Evolutionary conservation across 2,113 vertebrate genomes (phyloP).

Genomic region (Clarias batrachus): DNA sequence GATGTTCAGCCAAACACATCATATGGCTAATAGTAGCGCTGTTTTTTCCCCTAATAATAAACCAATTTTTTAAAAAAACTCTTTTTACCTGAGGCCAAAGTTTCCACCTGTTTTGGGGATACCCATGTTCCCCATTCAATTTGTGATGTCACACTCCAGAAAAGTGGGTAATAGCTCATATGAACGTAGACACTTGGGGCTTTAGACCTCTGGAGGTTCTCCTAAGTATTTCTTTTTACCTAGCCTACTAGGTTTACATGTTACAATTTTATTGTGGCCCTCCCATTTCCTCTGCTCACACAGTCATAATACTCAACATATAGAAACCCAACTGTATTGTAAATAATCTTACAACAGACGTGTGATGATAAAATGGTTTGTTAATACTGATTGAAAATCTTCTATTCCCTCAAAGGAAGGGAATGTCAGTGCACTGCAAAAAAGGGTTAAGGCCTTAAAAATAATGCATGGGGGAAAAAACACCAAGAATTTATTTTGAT

Average conservation of each 20-base stretch:
- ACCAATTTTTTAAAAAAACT: neutral
- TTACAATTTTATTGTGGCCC: neutral
- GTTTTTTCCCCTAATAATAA: neutral
- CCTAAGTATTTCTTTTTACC: neutral
- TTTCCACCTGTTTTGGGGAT: neutral
- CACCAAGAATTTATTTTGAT: neutral
- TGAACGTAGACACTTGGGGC: neutral
- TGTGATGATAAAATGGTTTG: neutral
- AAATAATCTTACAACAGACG: too few species aligned
- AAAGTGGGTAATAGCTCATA: neutral
- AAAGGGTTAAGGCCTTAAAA: neutral
- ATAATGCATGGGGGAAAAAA: neutral
- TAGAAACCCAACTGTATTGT: neutral
- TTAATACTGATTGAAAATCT: neutral
- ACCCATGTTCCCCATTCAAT: neutral
- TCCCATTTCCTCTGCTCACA: neutral
- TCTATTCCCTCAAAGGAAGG: neutral
- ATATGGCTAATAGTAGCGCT: neutral
- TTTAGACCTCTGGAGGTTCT: neutral
- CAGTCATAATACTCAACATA: neutral
- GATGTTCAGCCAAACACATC: neutral
- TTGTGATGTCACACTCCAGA: neutral
- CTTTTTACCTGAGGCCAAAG: neutral
- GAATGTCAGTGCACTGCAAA: neutral
- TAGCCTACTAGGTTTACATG: neutral